phyloP scores from a whole-genome alignment of 1,140 invertebrate genomes.

The Dreissena polymorpha region DNA sequence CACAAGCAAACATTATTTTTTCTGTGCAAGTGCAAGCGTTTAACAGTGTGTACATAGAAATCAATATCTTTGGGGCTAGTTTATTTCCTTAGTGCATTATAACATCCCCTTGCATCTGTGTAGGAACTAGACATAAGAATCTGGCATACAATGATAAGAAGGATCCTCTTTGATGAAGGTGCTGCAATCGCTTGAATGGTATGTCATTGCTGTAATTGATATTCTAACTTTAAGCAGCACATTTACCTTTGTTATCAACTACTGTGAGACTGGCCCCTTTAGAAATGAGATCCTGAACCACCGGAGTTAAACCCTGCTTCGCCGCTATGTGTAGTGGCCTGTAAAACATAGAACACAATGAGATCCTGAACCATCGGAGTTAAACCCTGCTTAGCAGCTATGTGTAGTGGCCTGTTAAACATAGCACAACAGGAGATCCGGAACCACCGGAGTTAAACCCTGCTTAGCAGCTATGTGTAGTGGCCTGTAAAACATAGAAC shows the following conservation, averaged over 20 bases:
- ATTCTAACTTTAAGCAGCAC: background rate
- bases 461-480: constrained; percentile 81
- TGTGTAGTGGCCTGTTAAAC: constrained; percentile 81
- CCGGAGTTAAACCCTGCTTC: constrained; percentile 81
- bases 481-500: constrained; percentile 76
- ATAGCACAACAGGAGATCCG: constrained; percentile 37
- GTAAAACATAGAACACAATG: constrained; percentile 56
- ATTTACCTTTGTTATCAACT: constrained; percentile 81
- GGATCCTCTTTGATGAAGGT: background rate
- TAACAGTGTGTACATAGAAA: too few species aligned
- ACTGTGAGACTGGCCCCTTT: constrained; percentile 83
- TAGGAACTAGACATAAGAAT: too few species aligned
- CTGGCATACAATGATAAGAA: background rate
- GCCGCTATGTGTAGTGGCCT: constrained; percentile 83
- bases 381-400: constrained; percentile 76
- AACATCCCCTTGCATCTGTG: too few species aligned
- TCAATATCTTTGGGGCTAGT: too few species aligned
- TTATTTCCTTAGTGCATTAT: too few species aligned
- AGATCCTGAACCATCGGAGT: background rate
- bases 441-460: too few species aligned
- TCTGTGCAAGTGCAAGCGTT: too few species aligned
- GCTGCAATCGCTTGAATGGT: background rate
- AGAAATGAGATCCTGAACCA: constrained; percentile 82
- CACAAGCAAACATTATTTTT: too few species aligned
- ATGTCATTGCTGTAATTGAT: background rate